These are phyloP conservation scores for Callocephalon fimbriatum DNA, from an alignment of 2,113 vertebrate species.

Conservation along the genomic window DNA sequence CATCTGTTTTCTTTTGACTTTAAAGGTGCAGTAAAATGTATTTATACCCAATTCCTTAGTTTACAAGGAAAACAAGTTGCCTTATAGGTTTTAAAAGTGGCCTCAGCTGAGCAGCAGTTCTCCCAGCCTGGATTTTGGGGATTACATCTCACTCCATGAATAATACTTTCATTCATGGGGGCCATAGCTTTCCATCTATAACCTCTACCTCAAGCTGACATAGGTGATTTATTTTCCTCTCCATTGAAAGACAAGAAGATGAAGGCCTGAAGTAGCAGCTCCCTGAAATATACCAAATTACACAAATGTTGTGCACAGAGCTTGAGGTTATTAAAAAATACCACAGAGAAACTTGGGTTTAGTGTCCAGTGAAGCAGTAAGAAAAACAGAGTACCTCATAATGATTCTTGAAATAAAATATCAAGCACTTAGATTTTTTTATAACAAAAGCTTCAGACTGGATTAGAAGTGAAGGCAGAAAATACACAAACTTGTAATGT, in stretches of 20 bases:
- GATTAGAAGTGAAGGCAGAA: background rate
- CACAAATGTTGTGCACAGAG: background rate
- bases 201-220: background rate
- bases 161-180: background rate
- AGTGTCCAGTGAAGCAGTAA: background rate
- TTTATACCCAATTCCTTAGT: background rate
- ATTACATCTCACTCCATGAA: background rate
- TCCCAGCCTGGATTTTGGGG: background rate
- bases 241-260: background rate
- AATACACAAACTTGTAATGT: background rate
- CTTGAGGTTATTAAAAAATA: slow-evolving; percentile 27
- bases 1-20: slow-evolving; percentile 6
- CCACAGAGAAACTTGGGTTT: background rate
- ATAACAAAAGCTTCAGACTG: background rate
- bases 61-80: slow-evolving; percentile 15
- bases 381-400: slow-evolving; percentile 15
- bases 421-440: background rate
- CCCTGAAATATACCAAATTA: background rate
- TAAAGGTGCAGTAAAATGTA: background rate
- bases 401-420: slow-evolving; percentile 2
- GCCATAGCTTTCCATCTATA: background rate
- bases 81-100: background rate
- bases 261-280: background rate
- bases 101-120: background rate
- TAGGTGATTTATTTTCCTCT: background rate